These are phyloP conservation scores for Metaphire vulgaris DNA, from an alignment of 1,140 invertebrate genomes.

Conservation along the genomic window DNA sequence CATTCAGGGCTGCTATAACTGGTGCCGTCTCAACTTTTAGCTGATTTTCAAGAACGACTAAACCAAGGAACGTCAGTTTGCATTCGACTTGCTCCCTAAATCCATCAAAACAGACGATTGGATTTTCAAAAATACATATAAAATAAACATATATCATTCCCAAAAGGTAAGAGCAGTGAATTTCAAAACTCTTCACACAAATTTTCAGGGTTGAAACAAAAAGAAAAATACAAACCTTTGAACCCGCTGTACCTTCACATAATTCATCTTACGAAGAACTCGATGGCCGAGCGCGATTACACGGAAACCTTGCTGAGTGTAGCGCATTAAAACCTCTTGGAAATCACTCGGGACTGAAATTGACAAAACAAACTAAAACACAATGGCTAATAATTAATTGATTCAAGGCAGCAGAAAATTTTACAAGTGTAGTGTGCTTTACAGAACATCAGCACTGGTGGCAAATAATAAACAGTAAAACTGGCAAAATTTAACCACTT, in stretches of 20 bases:
- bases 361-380: slow-evolving; percentile 25
- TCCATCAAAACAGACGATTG: not conserved
- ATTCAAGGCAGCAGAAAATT: not conserved
- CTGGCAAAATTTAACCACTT: too few species aligned
- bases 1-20: slow-evolving; percentile 70
- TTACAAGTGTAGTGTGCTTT: not conserved
- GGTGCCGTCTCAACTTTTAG: slow-evolving; percentile 75
- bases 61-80: slow-evolving; percentile 77
- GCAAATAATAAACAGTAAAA: not conserved
- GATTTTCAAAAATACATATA: too few species aligned
- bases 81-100: slow-evolving; percentile 62
- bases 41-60: slow-evolving; percentile 85
- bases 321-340: slow-evolving; percentile 62
- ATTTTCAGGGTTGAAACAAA: not conserved
- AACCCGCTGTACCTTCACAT: slow-evolving; percentile 63
- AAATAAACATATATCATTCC: not conserved
- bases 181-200: not conserved
- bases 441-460: not conserved
- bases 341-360: slow-evolving; percentile 64
- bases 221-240: slow-evolving; percentile 52
- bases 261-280: slow-evolving; percentile 58
- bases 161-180: not conserved
- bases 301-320: slow-evolving; percentile 78
- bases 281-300: slow-evolving; percentile 74
- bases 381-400: not conserved